phyloP scores from a whole-genome alignment of 2,888 invertebrate species.

The Amphiduros pacificus region DNA sequence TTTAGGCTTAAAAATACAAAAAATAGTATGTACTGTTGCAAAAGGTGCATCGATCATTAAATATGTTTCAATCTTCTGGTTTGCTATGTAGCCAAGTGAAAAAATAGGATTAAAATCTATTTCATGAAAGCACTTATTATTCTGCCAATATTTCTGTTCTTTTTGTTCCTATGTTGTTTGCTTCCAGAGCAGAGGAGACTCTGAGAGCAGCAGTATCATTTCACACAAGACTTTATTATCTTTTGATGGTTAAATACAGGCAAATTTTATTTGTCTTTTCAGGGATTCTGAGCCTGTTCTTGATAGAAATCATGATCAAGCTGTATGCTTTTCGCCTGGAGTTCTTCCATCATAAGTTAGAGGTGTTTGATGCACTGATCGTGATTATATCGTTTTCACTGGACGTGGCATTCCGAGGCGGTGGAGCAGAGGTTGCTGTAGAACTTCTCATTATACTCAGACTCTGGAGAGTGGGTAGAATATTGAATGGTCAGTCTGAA shows the following conservation, averaged over 20 bases:
- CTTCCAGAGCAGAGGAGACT: too few relatives aligned
- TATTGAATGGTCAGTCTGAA: conserved; percentile 62
- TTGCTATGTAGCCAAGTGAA: too few relatives aligned
- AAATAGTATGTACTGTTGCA: too few relatives aligned
- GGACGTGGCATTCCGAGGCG: conserved; percentile 55
- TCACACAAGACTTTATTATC: neutral
- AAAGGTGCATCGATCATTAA: too few relatives aligned
- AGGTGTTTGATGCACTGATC: conserved; percentile 60
- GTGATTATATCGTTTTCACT: conserved; percentile 58
- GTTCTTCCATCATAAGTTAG: conserved; percentile 58
- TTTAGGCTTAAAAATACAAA: too few relatives aligned
- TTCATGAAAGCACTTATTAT: too few relatives aligned
- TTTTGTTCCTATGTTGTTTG: too few relatives aligned
- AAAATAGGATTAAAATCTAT: too few relatives aligned
- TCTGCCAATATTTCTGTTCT: too few relatives aligned
- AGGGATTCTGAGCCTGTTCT: conserved; percentile 48
- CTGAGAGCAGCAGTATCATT: too few relatives aligned
- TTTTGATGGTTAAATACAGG: neutral
- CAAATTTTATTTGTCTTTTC: too few relatives aligned
- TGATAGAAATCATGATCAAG: conserved; percentile 41
- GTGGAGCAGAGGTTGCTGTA: conserved; percentile 49
- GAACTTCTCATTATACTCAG: conserved; percentile 59
- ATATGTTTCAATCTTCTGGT: too few relatives aligned
- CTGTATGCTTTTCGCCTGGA: conserved; percentile 54
- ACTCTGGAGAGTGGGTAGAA: conserved; percentile 60